Evolutionary conservation across 2,797 vertebrate genomes (phyloP).

Genomic region (Hipposideros larvatus): DNA sequence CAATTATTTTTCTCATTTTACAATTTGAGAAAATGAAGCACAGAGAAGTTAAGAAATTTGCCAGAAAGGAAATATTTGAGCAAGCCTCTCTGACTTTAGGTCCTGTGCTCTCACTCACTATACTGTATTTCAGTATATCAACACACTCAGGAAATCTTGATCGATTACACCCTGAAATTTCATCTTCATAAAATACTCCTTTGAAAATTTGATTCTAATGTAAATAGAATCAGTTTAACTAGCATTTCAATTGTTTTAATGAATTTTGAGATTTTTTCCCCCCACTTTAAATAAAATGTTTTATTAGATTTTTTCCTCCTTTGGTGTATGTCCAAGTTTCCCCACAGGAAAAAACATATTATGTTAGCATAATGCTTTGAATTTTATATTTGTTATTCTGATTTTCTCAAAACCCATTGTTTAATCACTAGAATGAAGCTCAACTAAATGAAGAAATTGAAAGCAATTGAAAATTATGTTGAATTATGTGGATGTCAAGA

Average conservation of each 20-base stretch:
- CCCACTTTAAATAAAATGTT: constrained; percentile 7
- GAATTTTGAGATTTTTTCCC: neutral
- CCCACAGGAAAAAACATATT: neutral
- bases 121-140: neutral
- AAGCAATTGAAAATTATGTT: constrained; percentile 49
- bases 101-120: neutral
- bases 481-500: constrained; percentile 32
- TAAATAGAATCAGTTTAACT: neutral
- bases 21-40: constrained; percentile 28
- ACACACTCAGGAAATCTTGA: neutral
- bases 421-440: constrained; percentile 35
- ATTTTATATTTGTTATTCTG: constrained; percentile 37
- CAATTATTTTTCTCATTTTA: constrained; percentile 29
- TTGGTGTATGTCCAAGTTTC: neutral
- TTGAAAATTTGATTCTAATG: neutral
- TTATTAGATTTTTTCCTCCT: neutral
- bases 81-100: neutral
- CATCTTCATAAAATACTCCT: neutral
- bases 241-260: constrained; percentile 17
- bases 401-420: constrained; percentile 31
- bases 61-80: neutral
- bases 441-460: constrained; percentile 8
- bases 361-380: constrained; percentile 23
- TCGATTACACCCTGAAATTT: neutral
- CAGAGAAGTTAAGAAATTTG: neutral